A percentile compares a stretch with the other conserved stretches of the same genome.
phyloP scores from a whole-genome alignment of 2,797 vertebrate species.

The Loriculus beryllinus region DNA sequence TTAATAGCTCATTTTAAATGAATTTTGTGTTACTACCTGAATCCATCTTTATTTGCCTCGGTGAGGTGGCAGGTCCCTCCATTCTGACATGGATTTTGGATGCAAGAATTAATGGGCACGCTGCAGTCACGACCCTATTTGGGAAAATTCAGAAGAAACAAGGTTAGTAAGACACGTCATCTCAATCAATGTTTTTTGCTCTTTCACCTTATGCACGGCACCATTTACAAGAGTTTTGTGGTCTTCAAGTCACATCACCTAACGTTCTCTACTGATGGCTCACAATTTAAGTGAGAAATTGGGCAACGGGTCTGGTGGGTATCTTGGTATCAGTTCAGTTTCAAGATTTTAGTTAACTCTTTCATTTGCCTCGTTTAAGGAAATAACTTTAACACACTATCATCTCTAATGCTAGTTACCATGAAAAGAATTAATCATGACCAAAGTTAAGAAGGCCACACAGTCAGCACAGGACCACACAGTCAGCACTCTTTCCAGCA shows the following conservation, averaged over 20 bases:
- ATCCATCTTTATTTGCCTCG: conserved; percentile 83
- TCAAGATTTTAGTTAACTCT: not conserved
- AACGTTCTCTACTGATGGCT: not conserved
- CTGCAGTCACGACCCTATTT: conserved; percentile 90
- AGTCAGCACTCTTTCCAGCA: not conserved
- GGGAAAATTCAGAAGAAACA: conserved; percentile 25
- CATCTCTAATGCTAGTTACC: not conserved
- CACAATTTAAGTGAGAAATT: not conserved
- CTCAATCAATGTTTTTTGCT: not conserved
- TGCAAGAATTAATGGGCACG: conserved; percentile 89
- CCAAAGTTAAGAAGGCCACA: not conserved
- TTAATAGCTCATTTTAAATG: conserved; percentile 1
- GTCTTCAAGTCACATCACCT: not conserved
- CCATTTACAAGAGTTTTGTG: not conserved
- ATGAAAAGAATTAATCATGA: not conserved
- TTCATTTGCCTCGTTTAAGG: not conserved
- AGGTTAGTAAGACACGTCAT: not conserved
- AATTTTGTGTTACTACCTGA: conserved; percentile 81
- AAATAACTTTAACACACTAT: not conserved
- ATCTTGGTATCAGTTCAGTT: not conserved
- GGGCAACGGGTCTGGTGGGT: not conserved
- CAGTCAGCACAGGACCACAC: not conserved
- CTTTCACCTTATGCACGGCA: not conserved
- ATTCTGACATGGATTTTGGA: conserved; percentile 89
- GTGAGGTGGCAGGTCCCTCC: conserved; percentile 92